Evolutionary conservation across 2,888 invertebrate species (phyloP).

Genomic region (Drosophila prostipennis): DNA sequence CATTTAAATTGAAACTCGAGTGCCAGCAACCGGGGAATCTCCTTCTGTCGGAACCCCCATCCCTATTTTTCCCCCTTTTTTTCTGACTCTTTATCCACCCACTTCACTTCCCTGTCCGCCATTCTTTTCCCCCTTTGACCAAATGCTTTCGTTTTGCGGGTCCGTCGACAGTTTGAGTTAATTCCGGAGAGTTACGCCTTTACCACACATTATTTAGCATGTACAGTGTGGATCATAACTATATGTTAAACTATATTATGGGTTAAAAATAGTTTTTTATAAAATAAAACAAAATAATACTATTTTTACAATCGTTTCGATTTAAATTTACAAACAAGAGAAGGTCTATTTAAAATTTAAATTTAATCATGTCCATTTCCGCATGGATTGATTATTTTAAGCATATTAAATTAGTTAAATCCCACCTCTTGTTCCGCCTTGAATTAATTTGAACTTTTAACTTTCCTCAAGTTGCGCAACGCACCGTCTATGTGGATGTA

Average conservation of each 20-base stretch:
- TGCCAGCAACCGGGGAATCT: conserved; percentile 19
- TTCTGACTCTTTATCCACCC: conserved; percentile 1
- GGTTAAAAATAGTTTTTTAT: too few species aligned
- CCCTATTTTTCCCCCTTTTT: background rate
- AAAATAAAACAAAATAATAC: too few species aligned
- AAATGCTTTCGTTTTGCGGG: conserved; percentile 29
- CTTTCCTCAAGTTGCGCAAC: conserved; percentile 36
- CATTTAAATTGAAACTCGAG: conserved; percentile 77
- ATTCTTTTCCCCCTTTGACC: conserved; percentile 13
- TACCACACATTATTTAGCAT: conserved; percentile 48
- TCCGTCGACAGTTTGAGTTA: conserved; percentile 77
- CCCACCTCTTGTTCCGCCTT: conserved; percentile 19
- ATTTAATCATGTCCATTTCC: background rate
- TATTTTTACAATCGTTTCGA: too few species aligned
- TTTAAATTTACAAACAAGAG: background rate
- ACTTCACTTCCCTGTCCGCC: background rate
- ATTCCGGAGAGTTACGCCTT: conserved; percentile 62
- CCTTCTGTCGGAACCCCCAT: conserved; percentile 1
- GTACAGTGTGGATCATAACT: background rate
- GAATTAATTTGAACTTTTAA: conserved; percentile 30
- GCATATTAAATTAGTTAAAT: conserved; percentile 21
- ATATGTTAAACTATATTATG: too few species aligned
- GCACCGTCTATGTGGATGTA: conserved; percentile 7
- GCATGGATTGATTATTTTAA: conserved; percentile 2
- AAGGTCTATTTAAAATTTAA: background rate